Evolutionary conservation across 37 sponge, comb jelly and placozoan genomes (phyloP).

Genomic region (Aplysina aerophoba): DNA sequence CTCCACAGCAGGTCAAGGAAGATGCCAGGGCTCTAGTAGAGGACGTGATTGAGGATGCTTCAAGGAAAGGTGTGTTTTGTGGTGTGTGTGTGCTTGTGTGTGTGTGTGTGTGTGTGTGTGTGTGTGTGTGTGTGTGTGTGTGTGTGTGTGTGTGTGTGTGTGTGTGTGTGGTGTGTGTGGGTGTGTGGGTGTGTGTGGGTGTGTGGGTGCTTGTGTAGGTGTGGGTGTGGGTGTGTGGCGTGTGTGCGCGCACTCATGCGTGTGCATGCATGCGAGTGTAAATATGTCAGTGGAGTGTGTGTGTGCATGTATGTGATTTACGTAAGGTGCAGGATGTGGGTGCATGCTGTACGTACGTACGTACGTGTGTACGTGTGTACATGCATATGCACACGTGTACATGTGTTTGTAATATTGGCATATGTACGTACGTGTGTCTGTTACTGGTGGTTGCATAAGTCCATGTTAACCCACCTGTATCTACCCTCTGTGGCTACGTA

Average conservation of each 20-base stretch:
- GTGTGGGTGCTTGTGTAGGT: neutral
- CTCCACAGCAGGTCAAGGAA: neutral
- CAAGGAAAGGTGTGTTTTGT: slow-evolving; percentile 19
- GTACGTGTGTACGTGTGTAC: too few relatives aligned
- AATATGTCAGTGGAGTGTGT: neutral
- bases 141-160: slow-evolving; percentile 31
- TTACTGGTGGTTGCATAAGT: too few relatives aligned
- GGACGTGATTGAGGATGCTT: neutral
- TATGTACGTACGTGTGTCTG: too few relatives aligned
- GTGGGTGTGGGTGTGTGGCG: neutral
- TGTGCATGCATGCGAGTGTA: too few relatives aligned
- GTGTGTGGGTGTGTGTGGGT: slow-evolving; percentile 5
- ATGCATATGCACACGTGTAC: too few relatives aligned
- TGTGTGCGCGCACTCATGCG: too few relatives aligned
- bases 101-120: slow-evolving; percentile 19
- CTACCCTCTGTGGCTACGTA: too few relatives aligned
- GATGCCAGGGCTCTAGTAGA: slow-evolving; percentile 32
- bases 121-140: slow-evolving; percentile 35
- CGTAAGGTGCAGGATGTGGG: neutral
- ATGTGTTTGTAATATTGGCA: too few relatives aligned
- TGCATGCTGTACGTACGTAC: too few relatives aligned
- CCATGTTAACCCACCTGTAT: too few relatives aligned
- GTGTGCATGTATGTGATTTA: neutral
- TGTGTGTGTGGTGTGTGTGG: slow-evolving; percentile 34
- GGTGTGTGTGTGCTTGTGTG: slow-evolving; percentile 19